Percentiles rank a stretch among this genome's conserved stretches.
Conservation (phyloP, 92 coral and sea anemone genomes). For the Parazoanthus swiftii region DNA sequence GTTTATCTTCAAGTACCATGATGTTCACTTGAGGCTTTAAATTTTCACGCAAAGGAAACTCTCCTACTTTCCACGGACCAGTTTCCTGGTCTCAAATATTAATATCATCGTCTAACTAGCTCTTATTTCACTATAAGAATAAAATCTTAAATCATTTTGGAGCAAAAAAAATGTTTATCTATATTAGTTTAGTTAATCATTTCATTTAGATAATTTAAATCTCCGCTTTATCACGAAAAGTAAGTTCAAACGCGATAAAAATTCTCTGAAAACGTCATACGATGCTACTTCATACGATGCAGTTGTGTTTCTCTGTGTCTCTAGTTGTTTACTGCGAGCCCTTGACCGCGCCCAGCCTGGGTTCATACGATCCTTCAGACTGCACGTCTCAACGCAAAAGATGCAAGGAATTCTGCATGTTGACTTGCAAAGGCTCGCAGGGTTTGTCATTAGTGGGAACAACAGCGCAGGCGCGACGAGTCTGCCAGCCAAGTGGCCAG, state of each 20-base stretch:
- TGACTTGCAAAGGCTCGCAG: conserved; percentile 47
- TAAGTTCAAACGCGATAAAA: not conserved
- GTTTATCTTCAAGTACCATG: too few species aligned
- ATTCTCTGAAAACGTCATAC: not conserved
- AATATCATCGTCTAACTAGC: not conserved
- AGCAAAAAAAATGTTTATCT: too few species aligned
- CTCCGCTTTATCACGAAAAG: not conserved
- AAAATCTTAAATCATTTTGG: not conserved
- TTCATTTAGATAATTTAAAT: too few species aligned
- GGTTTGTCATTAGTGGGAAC: conserved; percentile 62
- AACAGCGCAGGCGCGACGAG: conserved; percentile 47
- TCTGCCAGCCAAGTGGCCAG: conserved; percentile 58
- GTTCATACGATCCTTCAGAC: conserved; percentile 50
- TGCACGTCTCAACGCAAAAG: conserved; percentile 59
- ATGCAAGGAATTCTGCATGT: conserved; percentile 63
- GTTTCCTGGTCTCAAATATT: too few species aligned
- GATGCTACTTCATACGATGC: not conserved
- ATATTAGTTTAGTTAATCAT: too few species aligned
- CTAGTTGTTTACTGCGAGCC: conserved; percentile 67
- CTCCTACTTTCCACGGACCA: not conserved
- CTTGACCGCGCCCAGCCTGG: conserved; percentile 54
- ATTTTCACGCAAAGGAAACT: not conserved
- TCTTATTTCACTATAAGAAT: not conserved
- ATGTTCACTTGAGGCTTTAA: not conserved
- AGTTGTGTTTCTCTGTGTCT: not conserved